A percentile compares a stretch with the other conserved stretches of the same genome.
These are phyloP conservation scores for Saxidomus purpurata DNA, from an alignment of 1,140 invertebrate genomes.

Conservation along the genomic window DNA sequence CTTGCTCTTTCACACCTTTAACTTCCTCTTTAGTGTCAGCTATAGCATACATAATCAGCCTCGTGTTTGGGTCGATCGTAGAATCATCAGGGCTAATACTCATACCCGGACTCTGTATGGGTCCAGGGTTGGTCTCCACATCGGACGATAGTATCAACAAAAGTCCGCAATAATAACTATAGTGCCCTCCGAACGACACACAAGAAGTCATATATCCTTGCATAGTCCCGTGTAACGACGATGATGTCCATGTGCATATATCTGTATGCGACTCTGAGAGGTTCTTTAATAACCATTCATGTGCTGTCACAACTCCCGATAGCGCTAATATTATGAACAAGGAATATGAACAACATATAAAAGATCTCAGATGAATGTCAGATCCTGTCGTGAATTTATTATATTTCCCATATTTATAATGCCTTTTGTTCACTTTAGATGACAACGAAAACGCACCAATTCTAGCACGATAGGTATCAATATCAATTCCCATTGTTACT, in stretches of 20 bases:
- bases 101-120: neutral
- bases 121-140: too few relatives aligned
- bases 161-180: neutral
- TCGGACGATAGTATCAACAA: neutral
- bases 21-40: constrained; percentile 30
- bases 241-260: neutral
- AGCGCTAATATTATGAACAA: constrained; percentile 12
- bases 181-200: constrained; percentile 1
- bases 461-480: neutral
- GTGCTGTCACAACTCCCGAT: neutral
- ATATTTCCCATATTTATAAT: constrained; percentile 24
- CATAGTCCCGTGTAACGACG: neutral
- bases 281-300: neutral
- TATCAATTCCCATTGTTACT: constrained; percentile 12
- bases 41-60: constrained; percentile 26
- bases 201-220: neutral
- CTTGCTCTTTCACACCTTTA: constrained; percentile 16
- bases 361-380: constrained; percentile 1
- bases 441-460: neutral
- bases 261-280: neutral
- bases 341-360: neutral
- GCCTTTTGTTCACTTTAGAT: neutral
- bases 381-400: constrained; percentile 24
- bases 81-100: too few relatives aligned
- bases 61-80: neutral